Percentiles rank a stretch among this genome's conserved stretches.
phyloP scores from a whole-genome alignment of 2,113 vertebrate species.

The Lates calcarifer region DNA sequence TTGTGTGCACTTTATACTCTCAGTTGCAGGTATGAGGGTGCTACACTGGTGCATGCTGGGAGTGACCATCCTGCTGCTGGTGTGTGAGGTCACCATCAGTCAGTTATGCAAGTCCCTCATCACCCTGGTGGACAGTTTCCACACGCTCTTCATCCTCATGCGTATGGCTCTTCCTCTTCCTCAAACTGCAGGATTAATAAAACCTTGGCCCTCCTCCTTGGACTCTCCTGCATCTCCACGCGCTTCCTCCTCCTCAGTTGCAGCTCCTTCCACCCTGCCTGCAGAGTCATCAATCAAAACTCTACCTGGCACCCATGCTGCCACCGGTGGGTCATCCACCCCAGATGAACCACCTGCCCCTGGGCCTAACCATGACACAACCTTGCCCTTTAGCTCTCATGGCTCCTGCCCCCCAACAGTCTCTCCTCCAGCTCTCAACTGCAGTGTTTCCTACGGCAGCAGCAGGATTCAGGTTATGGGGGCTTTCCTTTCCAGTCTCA shows the following conservation, averaged over 20 bases:
- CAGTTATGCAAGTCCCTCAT: slow-evolving; percentile 83
- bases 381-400: background rate
- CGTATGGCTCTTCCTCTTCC: slow-evolving; percentile 56
- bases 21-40: slow-evolving; percentile 68
- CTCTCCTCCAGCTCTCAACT: background rate
- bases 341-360: background rate
- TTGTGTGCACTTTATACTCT: too few species aligned
- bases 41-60: slow-evolving; percentile 70
- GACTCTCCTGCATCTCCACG: slow-evolving; percentile 9
- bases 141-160: slow-evolving; percentile 82
- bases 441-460: slow-evolving; percentile 35
- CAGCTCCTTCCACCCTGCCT: background rate
- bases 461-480: slow-evolving; percentile 73
- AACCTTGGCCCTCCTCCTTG: background rate
- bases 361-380: background rate
- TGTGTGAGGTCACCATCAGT: slow-evolving; percentile 78
- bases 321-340: background rate
- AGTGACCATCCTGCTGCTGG: slow-evolving; percentile 72
- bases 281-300: background rate
- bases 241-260: background rate
- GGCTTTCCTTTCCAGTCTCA: slow-evolving; percentile 76
- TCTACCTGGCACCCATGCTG: background rate
- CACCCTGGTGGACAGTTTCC: slow-evolving; percentile 81
- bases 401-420: background rate
- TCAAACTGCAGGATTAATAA: background rate